Evolutionary conservation across 2,797 vertebrate species (phyloP), one percentile per base, ranked within the genome.

Genomic region (Dromococcyx pavoninus): DNA sequence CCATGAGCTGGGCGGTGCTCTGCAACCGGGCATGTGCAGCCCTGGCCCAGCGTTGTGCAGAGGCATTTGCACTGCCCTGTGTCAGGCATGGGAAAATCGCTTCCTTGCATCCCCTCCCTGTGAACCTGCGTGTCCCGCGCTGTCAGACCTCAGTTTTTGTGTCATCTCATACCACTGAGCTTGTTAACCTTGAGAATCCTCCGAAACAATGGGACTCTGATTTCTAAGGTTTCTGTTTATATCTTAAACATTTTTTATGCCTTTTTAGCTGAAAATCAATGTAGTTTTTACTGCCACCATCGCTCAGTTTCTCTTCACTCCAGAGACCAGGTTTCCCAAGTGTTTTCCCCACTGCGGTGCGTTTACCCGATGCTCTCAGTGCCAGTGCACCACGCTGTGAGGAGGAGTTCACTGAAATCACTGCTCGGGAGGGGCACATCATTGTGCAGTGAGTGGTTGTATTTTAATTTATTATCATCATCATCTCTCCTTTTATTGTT

Each of bases 201-300:
- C 46, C 44, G 62, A 69, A 96, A 87, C 87, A 95, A 54, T 28
- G 84, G 94, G 89, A 66, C 73, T 33, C 50, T 43, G 70, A 86
- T 81, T 89, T 89, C 86, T 48, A 14, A 28, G 74, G 54, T 91
- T 88, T 78, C 91, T 87, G 91, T 97, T 97, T 97, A 93, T 94
- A 91, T 53, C 94, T 84, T 89, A 75, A 95, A 88, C 75, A 39
- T 87, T 84, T 90, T 96, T 94, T 79, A 94, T 35, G 85, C 79
- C 83, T 95, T 97, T 97, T 97, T 92, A 96, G 96, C 91, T 43
- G 17, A 69, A 93, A 96, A 88, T 94, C 89, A 95, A 96, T 96
- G 97, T 95, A 4, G 67, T 84, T 93, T 97, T 97, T 96, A 97
- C 96, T 78, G 75, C 93, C 4, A 5, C 90, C 94, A 86, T 97